phyloP scores from a whole-genome alignment of 1,140 invertebrate genomes.

The Megathymus violae region DNA sequence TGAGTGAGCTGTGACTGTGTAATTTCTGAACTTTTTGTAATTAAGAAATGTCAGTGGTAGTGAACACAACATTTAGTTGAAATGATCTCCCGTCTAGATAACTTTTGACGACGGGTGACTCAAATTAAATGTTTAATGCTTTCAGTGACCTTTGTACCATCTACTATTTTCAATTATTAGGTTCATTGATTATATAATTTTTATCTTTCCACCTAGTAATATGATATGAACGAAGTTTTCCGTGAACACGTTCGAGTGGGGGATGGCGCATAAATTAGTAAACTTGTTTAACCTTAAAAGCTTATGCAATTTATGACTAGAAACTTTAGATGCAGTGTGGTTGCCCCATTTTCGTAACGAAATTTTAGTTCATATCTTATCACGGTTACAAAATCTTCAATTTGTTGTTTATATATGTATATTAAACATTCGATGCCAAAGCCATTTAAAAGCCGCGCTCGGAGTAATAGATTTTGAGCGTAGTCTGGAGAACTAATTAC shows the following conservation, averaged over 20 bases:
- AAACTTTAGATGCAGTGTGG: constrained; percentile 35
- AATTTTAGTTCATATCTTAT: constrained; percentile 3
- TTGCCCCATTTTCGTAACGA: background rate
- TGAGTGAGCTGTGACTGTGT: background rate
- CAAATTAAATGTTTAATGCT: constrained; percentile 8
- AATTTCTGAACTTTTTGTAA: constrained; percentile 4
- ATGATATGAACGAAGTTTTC: constrained; percentile 36
- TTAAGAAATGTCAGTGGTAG: constrained; percentile 20
- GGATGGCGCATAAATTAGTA: constrained; percentile 52
- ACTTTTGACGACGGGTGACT: constrained; percentile 16
- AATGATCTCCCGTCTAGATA: constrained; percentile 18
- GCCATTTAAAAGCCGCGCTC: constrained; percentile 13
- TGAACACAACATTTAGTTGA: constrained; percentile 9
- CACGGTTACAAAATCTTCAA: background rate
- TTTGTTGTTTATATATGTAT: constrained; percentile 10
- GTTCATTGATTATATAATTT: too few relatives aligned
- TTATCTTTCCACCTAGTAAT: background rate
- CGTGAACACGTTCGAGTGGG: constrained; percentile 53
- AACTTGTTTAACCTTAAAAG: constrained; percentile 58
- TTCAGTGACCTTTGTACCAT: too few relatives aligned
- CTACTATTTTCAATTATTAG: too few relatives aligned
- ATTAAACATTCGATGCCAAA: constrained; percentile 21
- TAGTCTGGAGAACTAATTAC: constrained; percentile 21
- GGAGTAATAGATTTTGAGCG: constrained; percentile 3
- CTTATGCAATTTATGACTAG: constrained; percentile 57